phyloP scores from a whole-genome alignment of 2,113 vertebrate genomes.

The Plectropomus leopardus region DNA sequence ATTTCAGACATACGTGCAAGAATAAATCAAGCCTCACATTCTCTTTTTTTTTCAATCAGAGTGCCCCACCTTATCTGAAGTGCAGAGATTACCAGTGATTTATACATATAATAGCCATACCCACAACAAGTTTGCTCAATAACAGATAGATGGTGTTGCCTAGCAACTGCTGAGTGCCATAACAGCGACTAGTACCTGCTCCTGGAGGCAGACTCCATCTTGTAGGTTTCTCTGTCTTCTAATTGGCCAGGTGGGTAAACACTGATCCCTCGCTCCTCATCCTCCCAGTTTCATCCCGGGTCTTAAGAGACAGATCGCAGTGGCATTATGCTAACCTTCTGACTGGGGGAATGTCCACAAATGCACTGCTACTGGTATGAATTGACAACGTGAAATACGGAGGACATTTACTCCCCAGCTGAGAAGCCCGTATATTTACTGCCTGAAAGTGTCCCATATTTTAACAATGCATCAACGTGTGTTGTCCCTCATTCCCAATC shows the following conservation, averaged over 20 bases:
- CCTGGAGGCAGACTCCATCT: conserved; percentile 81
- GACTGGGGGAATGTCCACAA: conserved; percentile 69
- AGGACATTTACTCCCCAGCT: conserved; percentile 80
- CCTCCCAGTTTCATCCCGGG: conserved; percentile 68
- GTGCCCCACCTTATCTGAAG: conserved; percentile 58
- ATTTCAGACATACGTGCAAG: conserved; percentile 26
- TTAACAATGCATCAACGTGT: conserved; percentile 83
- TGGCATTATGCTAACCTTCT: conserved; percentile 70
- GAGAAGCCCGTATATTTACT: conserved; percentile 80
- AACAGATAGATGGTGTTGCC: conserved; percentile 84
- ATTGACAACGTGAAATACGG: conserved; percentile 87
- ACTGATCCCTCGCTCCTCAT: conserved; percentile 69
- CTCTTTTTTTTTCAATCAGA: background rate
- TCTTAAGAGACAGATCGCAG: conserved; percentile 79
- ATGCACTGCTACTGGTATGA: conserved; percentile 72
- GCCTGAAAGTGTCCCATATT: conserved; percentile 81
- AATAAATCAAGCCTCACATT: conserved; percentile 45
- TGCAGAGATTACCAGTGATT: conserved; percentile 73
- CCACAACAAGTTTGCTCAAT: conserved; percentile 83
- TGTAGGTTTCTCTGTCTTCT: conserved; percentile 78
- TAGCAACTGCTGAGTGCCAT: conserved; percentile 85
- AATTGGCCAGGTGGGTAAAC: conserved; percentile 85
- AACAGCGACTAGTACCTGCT: conserved; percentile 80
- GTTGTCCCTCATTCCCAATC: conserved; percentile 86
- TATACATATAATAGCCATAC: conserved; percentile 77